Percentiles rank a stretch among this genome's conserved stretches.
Conservation (phyloP, 2,113 vertebrate genomes). For the Periophthalmodon schlosseri region DNA sequence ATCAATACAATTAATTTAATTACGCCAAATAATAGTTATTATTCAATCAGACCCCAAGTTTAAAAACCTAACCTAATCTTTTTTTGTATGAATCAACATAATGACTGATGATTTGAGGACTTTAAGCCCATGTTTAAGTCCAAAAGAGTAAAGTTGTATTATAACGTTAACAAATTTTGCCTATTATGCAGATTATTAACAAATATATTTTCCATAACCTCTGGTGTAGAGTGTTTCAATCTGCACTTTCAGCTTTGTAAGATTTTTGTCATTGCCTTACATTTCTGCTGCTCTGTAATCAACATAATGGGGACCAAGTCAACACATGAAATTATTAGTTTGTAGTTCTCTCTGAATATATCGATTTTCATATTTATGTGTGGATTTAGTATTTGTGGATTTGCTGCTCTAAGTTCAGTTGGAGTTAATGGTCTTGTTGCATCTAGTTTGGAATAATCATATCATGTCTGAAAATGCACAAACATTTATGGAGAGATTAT, state of each 20-base stretch:
- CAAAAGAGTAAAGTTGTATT: background rate
- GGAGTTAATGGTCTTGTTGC: background rate
- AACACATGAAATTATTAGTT: conserved; percentile 29
- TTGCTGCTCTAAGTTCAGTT: background rate
- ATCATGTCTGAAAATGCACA: background rate
- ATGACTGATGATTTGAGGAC: no score
- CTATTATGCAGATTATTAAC: conserved; percentile 26
- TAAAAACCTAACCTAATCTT: no score
- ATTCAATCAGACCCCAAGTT: no score
- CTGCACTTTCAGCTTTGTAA: conserved; percentile 32
- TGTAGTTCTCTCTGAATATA: conserved; percentile 41
- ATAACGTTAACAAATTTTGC: background rate
- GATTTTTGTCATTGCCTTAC: conserved; percentile 36
- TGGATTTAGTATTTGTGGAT: background rate
- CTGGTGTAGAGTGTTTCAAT: conserved; percentile 38
- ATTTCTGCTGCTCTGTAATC: conserved; percentile 50
- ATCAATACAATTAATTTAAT: no score
- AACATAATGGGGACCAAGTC: conserved; percentile 42
- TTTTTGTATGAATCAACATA: no score
- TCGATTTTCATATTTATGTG: background rate
- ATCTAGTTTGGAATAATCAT: background rate
- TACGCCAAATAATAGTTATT: no score
- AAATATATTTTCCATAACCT: conserved; percentile 21
- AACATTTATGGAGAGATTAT: background rate
- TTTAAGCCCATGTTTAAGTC: background rate